phyloP scores from a whole-genome alignment of 2,888 invertebrate genomes.

The Mythimna vitellina region DNA sequence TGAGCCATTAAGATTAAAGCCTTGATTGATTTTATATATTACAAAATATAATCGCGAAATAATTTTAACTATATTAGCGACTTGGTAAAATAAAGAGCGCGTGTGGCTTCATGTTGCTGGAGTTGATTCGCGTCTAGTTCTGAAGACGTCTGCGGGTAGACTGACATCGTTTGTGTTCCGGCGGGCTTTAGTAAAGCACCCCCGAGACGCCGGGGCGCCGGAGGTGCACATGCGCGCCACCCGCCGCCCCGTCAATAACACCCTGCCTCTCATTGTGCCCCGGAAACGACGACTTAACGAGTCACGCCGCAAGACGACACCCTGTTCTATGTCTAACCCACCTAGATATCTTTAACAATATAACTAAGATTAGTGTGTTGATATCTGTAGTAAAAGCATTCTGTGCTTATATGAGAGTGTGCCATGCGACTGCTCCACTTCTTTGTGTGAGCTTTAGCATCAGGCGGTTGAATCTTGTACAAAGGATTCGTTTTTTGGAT shows the following conservation, averaged over 20 bases:
- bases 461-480: not conserved
- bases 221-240: slow-evolving; percentile 85
- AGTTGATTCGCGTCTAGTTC: slow-evolving; percentile 72
- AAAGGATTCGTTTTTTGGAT: not conserved
- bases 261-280: slow-evolving; percentile 86
- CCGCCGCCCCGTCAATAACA: slow-evolving; percentile 85
- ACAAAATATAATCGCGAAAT: slow-evolving; percentile 25
- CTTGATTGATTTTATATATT: slow-evolving; percentile 12
- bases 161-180: slow-evolving; percentile 81
- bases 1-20: slow-evolving; percentile 67
- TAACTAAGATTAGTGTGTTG: slow-evolving; percentile 44
- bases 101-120: slow-evolving; percentile 65
- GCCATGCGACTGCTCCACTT: slow-evolving; percentile 4
- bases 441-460: slow-evolving; percentile 7
- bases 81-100: slow-evolving; percentile 66
- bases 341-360: slow-evolving; percentile 65
- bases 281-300: slow-evolving; percentile 88
- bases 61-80: slow-evolving; percentile 71
- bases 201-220: slow-evolving; percentile 88
- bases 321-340: slow-evolving; percentile 70
- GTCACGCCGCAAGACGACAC: slow-evolving; percentile 85
- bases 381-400: slow-evolving; percentile 20
- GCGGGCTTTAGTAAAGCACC: slow-evolving; percentile 83
- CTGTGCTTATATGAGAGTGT: slow-evolving; percentile 1
- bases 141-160: slow-evolving; percentile 78